These are phyloP conservation scores for Ctenomys sociabilis DNA, from an alignment of 2,113 vertebrate genomes.

Conservation along the genomic window DNA sequence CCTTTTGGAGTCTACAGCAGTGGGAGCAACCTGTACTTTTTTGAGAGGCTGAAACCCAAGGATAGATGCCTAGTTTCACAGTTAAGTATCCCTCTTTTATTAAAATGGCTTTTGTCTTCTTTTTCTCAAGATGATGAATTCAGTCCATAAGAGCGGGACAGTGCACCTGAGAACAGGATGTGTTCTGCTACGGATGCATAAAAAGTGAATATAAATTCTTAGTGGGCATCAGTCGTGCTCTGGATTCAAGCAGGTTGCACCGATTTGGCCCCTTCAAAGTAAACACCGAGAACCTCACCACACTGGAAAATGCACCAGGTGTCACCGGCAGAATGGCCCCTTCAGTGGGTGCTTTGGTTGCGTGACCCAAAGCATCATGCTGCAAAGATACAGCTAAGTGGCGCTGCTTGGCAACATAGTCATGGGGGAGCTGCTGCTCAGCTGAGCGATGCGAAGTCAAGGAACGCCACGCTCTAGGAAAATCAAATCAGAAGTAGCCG, in stretches of 20 bases:
- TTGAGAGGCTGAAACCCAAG: neutral
- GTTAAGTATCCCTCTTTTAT: constrained; percentile 52
- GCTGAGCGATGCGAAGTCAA: neutral
- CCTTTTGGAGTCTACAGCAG: neutral
- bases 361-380: neutral
- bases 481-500: neutral
- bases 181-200: neutral
- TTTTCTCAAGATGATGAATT: constrained; percentile 25
- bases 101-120: constrained; percentile 64
- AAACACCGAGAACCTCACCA: constrained; percentile 13
- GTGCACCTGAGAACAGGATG: neutral
- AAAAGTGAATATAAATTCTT: neutral
- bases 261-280: neutral
- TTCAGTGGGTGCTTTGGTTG: neutral
- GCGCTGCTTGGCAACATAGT: neutral
- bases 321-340: neutral
- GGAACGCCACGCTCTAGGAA: neutral
- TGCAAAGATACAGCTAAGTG: neutral
- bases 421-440: neutral
- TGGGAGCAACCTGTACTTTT: constrained; percentile 1
- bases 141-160: neutral
- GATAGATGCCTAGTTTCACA: constrained; percentile 53
- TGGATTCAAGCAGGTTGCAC: neutral
- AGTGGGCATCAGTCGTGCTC: neutral
- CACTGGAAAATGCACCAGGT: neutral